These are phyloP conservation scores for Montipora cactus DNA, from an alignment of 64 coral and sea anemone species.

Conservation along the genomic window DNA sequence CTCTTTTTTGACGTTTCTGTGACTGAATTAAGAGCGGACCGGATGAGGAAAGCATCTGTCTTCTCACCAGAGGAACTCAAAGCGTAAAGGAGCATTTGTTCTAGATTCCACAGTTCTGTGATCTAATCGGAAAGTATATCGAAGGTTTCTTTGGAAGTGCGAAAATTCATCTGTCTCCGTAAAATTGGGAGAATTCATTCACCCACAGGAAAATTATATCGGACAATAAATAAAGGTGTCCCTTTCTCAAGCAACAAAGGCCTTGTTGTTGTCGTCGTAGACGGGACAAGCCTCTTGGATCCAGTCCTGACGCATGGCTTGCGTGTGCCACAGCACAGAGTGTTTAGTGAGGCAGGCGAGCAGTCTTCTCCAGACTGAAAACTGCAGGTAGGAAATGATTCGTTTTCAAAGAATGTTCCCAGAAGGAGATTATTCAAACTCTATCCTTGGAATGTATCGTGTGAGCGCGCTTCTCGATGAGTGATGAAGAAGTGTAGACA, in stretches of 20 bases:
- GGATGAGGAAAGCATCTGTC: background rate
- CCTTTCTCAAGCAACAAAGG: conserved; percentile 21
- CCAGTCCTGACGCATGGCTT: conserved; percentile 66
- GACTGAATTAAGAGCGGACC: background rate
- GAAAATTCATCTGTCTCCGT: background rate
- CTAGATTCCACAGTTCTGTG: background rate
- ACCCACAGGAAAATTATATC: background rate
- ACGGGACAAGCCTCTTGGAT: conserved; percentile 28
- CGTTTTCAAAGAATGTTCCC: background rate
- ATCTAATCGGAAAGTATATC: background rate
- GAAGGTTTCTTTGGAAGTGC: background rate
- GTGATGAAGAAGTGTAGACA: background rate
- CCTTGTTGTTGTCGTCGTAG: conserved; percentile 33
- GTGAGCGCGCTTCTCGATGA: conserved; percentile 8
- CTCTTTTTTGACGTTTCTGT: background rate
- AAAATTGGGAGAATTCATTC: background rate
- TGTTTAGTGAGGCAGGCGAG: conserved; percentile 30
- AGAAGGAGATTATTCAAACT: background rate
- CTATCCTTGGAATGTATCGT: background rate
- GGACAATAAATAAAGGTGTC: conserved; percentile 23
- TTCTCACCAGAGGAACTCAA: background rate
- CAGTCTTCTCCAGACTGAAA: conserved; percentile 21
- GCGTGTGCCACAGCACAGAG: background rate
- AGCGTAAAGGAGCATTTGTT: background rate
- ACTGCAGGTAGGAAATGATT: conserved; percentile 17